A percentile compares a stretch with the other conserved stretches of the same genome.
phyloP scores from a whole-genome alignment of 1,140 invertebrate species.

The Ptiloglossa arizonensis region DNA sequence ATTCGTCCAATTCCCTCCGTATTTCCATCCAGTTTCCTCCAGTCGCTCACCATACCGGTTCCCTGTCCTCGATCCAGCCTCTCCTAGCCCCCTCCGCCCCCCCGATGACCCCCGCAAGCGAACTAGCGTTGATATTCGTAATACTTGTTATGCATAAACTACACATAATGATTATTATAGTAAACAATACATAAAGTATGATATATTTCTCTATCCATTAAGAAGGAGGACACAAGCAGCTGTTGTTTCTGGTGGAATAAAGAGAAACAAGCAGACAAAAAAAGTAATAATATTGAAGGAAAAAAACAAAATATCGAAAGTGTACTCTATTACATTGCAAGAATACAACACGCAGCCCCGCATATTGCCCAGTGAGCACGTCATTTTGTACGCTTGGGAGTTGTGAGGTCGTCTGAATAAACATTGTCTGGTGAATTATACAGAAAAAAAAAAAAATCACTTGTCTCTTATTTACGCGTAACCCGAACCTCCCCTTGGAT shows the following conservation, averaged over 20 bases:
- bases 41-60: background rate
- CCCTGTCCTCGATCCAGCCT: conserved; percentile 3
- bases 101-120: conserved; percentile 69
- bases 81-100: conserved; percentile 44
- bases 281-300: conserved; percentile 20
- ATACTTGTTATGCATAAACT: conserved; percentile 82
- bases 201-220: conserved; percentile 83
- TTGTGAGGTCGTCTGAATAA: conserved; percentile 87
- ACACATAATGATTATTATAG: conserved; percentile 82
- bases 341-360: conserved; percentile 80
- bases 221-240: conserved; percentile 75
- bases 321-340: conserved; percentile 69
- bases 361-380: conserved; percentile 83
- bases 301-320: conserved; percentile 34
- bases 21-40: background rate
- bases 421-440: conserved; percentile 87
- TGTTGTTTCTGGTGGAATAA: conserved; percentile 65
- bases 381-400: conserved; percentile 85
- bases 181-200: conserved; percentile 82
- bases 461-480: conserved; percentile 68
- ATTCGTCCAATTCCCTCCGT: too few relatives aligned
- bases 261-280: conserved; percentile 51
- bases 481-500: background rate
- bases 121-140: conserved; percentile 82
- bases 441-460: conserved; percentile 64